Evolutionary conservation across 2,888 invertebrate species (phyloP).

Genomic region (Drosophila antonietae): DNA sequence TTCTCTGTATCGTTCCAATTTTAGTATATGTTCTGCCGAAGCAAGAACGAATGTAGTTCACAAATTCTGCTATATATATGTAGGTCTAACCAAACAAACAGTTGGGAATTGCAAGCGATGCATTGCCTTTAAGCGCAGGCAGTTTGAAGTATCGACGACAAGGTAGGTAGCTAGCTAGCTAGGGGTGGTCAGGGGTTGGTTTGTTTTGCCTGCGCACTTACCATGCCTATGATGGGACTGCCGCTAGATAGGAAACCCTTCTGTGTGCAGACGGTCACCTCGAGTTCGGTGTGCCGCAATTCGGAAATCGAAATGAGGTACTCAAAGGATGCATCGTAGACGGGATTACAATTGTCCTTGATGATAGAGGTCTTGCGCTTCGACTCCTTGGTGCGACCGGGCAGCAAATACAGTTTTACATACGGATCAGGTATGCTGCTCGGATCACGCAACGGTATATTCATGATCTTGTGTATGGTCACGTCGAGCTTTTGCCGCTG

Average conservation of each 20-base stretch:
- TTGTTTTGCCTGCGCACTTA: conserved; percentile 81
- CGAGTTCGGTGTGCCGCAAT: conserved; percentile 90
- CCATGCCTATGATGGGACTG: conserved; percentile 93
- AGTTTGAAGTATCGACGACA: not conserved
- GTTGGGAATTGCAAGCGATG: conserved; percentile 29
- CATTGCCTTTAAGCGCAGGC: not conserved
- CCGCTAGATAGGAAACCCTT: conserved; percentile 93
- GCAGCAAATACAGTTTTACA: conserved; percentile 94
- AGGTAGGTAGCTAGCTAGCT: not conserved
- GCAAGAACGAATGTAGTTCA: conserved; percentile 2
- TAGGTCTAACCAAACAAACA: not conserved
- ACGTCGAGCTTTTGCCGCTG: conserved; percentile 92
- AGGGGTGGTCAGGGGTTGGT: not conserved
- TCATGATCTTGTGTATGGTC: conserved; percentile 95
- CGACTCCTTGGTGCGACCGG: conserved; percentile 93
- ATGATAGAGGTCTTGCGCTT: conserved; percentile 93
- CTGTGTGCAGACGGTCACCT: conserved; percentile 94
- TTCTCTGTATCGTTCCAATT: conserved; percentile 53
- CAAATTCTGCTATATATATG: conserved; percentile 12
- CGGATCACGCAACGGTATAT: conserved; percentile 92
- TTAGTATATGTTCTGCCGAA: conserved; percentile 48
- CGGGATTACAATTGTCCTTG: conserved; percentile 95
- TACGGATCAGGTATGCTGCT: conserved; percentile 95
- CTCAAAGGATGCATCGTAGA: conserved; percentile 96
- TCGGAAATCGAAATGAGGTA: conserved; percentile 94